These are phyloP conservation scores for Cinclus cinclus DNA, from an alignment of 2,113 vertebrate genomes.

Conservation along the genomic window DNA sequence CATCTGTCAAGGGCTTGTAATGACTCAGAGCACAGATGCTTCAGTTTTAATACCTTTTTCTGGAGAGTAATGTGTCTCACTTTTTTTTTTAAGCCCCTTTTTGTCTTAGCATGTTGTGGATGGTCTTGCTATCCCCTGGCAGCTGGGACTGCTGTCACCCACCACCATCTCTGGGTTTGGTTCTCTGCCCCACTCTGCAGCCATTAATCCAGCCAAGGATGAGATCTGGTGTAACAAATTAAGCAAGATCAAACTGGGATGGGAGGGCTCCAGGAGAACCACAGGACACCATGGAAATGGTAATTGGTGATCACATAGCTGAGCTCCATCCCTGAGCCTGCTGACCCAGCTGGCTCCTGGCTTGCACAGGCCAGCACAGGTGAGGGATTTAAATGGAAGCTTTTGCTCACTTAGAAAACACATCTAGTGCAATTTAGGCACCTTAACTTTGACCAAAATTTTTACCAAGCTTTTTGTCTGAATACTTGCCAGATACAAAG, in stretches of 20 bases:
- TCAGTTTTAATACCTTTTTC: conserved; percentile 35
- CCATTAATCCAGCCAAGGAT: neutral
- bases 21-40: conserved; percentile 76
- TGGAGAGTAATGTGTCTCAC: conserved; percentile 37
- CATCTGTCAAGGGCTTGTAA: conserved; percentile 79
- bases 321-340: neutral
- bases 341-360: neutral
- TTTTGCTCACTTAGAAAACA: neutral
- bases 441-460: neutral
- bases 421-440: neutral
- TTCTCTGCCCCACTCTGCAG: neutral
- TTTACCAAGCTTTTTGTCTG: neutral
- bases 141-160: conserved; percentile 12
- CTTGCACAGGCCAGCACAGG: neutral
- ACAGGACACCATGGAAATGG: neutral
- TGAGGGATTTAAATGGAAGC: neutral
- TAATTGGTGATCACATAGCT: neutral
- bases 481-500: neutral
- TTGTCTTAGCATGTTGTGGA: conserved; percentile 33
- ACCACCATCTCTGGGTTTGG: neutral
- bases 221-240: neutral
- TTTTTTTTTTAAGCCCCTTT: conserved; percentile 2
- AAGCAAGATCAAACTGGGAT: neutral
- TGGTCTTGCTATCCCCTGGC: conserved; percentile 5
- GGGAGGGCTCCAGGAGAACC: neutral